Base-by-base conservation (phyloP, 2,888 invertebrate species). In the Drosophila meridiana region DNA sequence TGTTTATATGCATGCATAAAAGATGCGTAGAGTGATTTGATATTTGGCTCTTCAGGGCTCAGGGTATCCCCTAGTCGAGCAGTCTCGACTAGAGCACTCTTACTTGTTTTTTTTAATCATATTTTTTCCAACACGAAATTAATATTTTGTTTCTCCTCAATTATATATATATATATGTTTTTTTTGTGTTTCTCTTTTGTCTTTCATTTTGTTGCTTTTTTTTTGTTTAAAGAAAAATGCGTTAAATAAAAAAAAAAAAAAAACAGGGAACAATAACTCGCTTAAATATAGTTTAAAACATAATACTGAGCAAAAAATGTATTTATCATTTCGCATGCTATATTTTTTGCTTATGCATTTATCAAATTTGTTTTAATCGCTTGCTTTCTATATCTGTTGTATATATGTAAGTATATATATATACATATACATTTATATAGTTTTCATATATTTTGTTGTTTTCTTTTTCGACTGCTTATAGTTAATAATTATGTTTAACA, bases 251-350 rank as follows among this genome's bases (percentile, higher is more conserved):
- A 65, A 71, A 66, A 73, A 71, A 76, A 72, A 65, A 69, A 69
- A 76, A 73, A 82, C 81, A 79, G 84, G 85, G 84, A 80, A 83
- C 86, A 83, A 82, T 84, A 91, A 88, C 84, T 87, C 87, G 83
- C 92, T 92, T 92, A 92, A 91, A 86, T 89, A 68, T 81, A 89
- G 82, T 92, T 92, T 92, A 91, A 85, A 91, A 92, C 91, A 91
- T 92, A 92, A 92, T 92, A 92, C 92, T 92, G 92, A 92, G 92
- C 93, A 92, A 90, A 92, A 90, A 88, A 91, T 90, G 72, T 87
- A 67, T 80, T 69, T 75, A 71, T 80, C 69, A 86, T 86, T 86
- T 83, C 80, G 76, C 83, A 79, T 77, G 79, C 63, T 79, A 66
- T 50, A 76, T 78, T 80, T 79, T 79, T 73, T 76, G 80, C 73